Evolutionary conservation across 1,140 invertebrate species (phyloP).

Genomic region (Aphelenchoides besseyi): DNA sequence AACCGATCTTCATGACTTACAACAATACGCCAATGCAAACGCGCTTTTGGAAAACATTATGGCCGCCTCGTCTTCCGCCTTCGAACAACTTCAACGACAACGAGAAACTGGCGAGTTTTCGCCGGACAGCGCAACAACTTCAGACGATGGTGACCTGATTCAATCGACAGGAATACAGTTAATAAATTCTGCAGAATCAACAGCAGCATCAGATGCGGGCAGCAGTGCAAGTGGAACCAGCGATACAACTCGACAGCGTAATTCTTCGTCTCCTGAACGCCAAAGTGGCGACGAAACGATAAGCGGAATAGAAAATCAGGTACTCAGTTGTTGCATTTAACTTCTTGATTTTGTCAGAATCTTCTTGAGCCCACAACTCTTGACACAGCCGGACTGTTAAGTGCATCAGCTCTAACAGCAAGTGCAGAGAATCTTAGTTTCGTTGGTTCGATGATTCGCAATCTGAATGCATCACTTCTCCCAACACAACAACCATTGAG

Average conservation of each 20-base stretch:
- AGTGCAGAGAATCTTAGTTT: slow-evolving; percentile 15
- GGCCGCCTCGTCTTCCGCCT: slow-evolving; percentile 27
- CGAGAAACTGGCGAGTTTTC: slow-evolving; percentile 35
- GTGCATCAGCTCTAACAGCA: neutral
- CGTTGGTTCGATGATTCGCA: slow-evolving; percentile 28
- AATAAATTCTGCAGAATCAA: neutral
- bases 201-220: slow-evolving; percentile 9
- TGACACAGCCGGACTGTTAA: neutral
- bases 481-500: slow-evolving; percentile 11
- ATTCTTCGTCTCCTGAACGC: neutral
- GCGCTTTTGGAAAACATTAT: slow-evolving; percentile 34
- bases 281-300: neutral
- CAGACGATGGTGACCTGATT: neutral
- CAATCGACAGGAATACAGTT: slow-evolving; percentile 29
- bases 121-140: slow-evolving; percentile 43
- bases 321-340: neutral
- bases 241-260: neutral
- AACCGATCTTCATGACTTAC: neutral
- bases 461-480: slow-evolving; percentile 10
- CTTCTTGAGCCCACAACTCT: neutral
- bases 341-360: neutral
- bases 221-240: slow-evolving; percentile 7
- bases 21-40: slow-evolving; percentile 22
- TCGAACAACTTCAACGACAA: slow-evolving; percentile 25
- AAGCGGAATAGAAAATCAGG: neutral